Evolutionary conservation across 1,140 invertebrate species (phyloP), one percentile per base, ranked within the genome.

Genomic region (Trichonephila inaurata): DNA sequence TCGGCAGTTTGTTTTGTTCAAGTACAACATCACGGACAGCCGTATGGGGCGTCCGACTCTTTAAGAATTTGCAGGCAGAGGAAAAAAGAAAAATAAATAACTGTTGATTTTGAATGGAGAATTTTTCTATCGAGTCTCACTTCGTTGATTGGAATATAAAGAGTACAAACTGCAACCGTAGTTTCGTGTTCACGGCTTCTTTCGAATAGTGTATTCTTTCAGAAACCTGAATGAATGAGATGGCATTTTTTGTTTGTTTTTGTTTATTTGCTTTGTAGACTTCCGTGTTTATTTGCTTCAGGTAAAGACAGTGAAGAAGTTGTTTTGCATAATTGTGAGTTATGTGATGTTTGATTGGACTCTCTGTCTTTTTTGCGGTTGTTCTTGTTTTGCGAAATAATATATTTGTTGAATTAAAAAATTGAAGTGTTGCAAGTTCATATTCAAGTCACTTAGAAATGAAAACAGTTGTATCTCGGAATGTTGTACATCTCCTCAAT

Each of bases 21-120:
- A 89, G 51, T 10, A 51, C 51, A 51, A 24, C 40, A 40, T 89
- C 87, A 24, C 51, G 62, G 16, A 18, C n/a, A 51, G 19, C 51
- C 44, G 51, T 12, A 58, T 40, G n/a, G n/a, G 40, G 61, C 8
- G 12, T 51, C 58, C 24, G 58, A 18, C 12, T 87, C 83, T n/a
- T 24, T 4, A 60, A 62, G 51, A 40, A 61, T 28, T 60, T 12
- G 58, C 10, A 1, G 19, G 19, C 19, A 58, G 19, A 60, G 83
- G 6, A 33, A 51, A 61, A 40, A 24, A 44, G 8, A 19, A 69
- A 19, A 69, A 44, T 8, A 69, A 66, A 69, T 69, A 89, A 69
- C 62, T 69, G 87, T 44, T 69, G 87, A 69, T 44, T 69, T 33
- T 89, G 87, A 89, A 89, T 89, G 8, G 33, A 60, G 24, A 33